A percentile compares a stretch with the other conserved stretches of the same genome.
These are phyloP conservation scores for Fundulus diaphanus DNA, from an alignment of 2,797 vertebrate species.

Conservation along the genomic window DNA sequence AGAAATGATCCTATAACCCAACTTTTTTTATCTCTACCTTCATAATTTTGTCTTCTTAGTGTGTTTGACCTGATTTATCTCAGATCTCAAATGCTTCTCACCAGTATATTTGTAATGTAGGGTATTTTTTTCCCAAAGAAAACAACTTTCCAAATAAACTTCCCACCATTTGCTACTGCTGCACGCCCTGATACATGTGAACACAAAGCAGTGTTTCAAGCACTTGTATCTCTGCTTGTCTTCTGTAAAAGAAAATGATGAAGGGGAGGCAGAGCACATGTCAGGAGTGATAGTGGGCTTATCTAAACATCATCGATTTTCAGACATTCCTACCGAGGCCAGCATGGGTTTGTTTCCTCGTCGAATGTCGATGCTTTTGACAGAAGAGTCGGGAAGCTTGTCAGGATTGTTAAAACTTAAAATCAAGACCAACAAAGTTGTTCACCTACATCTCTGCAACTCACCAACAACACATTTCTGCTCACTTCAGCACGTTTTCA, in stretches of 20 bases:
- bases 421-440: slow-evolving; percentile 31
- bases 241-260: slow-evolving; percentile 33
- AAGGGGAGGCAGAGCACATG: slow-evolving; percentile 65
- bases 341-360: slow-evolving; percentile 31
- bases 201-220: slow-evolving; percentile 9
- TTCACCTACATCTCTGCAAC: slow-evolving; percentile 46
- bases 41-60: background rate
- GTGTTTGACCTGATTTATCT: background rate
- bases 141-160: slow-evolving; percentile 5
- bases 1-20: no score
- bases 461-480: slow-evolving; percentile 3
- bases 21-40: no score
- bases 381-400: slow-evolving; percentile 49
- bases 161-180: background rate
- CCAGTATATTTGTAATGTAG: slow-evolving; percentile 44
- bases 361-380: slow-evolving; percentile 37
- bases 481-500: slow-evolving; percentile 16
- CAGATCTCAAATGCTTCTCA: background rate
- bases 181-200: background rate
- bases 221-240: slow-evolving; percentile 43
- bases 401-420: slow-evolving; percentile 55
- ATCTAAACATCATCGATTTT: slow-evolving; percentile 69
- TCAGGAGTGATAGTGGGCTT: slow-evolving; percentile 55
- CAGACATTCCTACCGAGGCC: slow-evolving; percentile 39
- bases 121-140: slow-evolving; percentile 10